These are phyloP conservation scores for Lophochroa leadbeateri DNA, from an alignment of 2,113 vertebrate species.

Conservation along the genomic window DNA sequence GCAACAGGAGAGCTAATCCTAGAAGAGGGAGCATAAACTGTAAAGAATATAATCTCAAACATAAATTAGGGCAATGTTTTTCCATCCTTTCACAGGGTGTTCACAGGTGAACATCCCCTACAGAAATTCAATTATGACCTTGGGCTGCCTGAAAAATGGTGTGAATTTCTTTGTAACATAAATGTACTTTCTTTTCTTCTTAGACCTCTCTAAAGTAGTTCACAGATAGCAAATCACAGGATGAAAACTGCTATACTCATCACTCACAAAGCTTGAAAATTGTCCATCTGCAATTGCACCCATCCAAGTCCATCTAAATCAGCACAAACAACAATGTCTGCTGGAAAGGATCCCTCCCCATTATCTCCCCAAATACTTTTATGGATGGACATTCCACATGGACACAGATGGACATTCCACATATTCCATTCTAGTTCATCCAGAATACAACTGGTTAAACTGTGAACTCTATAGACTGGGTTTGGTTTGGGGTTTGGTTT, in stretches of 20 bases:
- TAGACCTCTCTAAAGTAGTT: not conserved
- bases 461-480: not conserved
- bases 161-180: not conserved
- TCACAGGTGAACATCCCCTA: not conserved
- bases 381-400: no score
- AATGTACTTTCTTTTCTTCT: not conserved
- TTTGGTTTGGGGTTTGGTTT: not conserved
- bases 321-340: fast-evolving
- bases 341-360: not conserved
- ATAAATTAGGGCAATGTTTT: not conserved
- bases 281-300: not conserved
- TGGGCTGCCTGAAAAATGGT: not conserved
- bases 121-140: not conserved
- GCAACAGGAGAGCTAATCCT: not conserved
- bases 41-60: not conserved
- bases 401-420: not conserved
- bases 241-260: not conserved
- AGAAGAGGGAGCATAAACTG: not conserved
- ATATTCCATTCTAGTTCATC: not conserved
- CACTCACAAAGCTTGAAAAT: not conserved
- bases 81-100: not conserved
- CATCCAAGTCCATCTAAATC: not conserved
- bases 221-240: not conserved
- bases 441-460: not conserved
- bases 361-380: not conserved